phyloP scores from a whole-genome alignment of 2,888 invertebrate species.

The Teinopalpus imperialis region DNA sequence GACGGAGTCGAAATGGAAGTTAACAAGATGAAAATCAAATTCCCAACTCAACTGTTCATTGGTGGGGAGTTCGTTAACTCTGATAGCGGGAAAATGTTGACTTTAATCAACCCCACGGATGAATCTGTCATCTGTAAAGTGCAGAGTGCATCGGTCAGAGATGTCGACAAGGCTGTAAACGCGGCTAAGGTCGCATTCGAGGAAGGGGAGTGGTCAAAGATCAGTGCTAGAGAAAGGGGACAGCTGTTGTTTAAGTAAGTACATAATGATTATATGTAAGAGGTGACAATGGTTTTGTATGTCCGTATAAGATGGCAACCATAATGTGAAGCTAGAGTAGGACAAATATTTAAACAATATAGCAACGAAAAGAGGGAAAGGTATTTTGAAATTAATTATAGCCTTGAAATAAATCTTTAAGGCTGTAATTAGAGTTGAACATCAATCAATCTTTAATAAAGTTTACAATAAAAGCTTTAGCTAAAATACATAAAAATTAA shows the following conservation, averaged over 20 bases:
- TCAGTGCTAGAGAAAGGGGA: constrained; percentile 95
- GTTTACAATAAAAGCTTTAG: too few species aligned
- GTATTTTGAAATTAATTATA: too few species aligned
- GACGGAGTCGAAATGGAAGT: constrained; percentile 88
- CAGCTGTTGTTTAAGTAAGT: constrained; percentile 88
- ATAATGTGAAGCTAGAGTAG: too few species aligned
- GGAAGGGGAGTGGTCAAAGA: constrained; percentile 95
- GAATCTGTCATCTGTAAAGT: constrained; percentile 90
- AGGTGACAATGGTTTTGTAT: too few species aligned
- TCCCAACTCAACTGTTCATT: constrained; percentile 95
- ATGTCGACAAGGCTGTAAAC: constrained; percentile 93
- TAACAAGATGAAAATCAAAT: constrained; percentile 92
- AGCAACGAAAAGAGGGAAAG: too few species aligned
- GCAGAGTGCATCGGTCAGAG: constrained; percentile 87
- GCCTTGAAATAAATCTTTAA: too few species aligned
- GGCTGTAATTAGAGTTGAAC: too few species aligned
- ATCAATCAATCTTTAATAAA: too few species aligned
- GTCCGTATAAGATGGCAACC: too few species aligned
- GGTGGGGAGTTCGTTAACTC: constrained; percentile 94
- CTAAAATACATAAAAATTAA: too few species aligned
- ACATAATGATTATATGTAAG: too few species aligned
- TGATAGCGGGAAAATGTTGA: constrained; percentile 83
- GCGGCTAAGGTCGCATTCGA: constrained; percentile 95
- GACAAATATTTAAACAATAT: too few species aligned
- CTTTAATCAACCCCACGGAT: constrained; percentile 91